Base-by-base conservation (phyloP, 2,113 vertebrate species). In the Prinia subflava region DNA sequence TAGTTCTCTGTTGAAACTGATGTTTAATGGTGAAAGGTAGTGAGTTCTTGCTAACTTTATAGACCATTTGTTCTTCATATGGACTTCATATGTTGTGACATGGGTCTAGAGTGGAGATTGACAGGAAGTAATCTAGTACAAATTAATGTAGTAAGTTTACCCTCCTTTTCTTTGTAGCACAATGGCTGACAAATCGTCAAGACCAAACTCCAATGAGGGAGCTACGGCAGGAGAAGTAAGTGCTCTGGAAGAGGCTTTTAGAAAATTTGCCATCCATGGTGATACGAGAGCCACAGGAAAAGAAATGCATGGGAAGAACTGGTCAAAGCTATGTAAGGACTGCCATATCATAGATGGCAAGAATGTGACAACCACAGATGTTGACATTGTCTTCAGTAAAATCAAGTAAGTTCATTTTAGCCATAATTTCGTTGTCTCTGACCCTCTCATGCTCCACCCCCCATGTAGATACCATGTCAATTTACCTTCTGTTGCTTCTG, bases 331-430 rank as follows among this genome's bases (percentile, higher is more conserved):
- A 74, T 99, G 99, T 96, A 98, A 98, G 92, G 99, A 99, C 97
- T 99, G 99, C 67, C 97, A 98, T 18, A 98, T 99, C 97, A 99
- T 99, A 16, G 99, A 99, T 11, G 98, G 99, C 63, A 99, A 98
- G 97, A 98, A 81, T 14, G 98, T 99, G 97, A 99, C 99, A 11
- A 97, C 99, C 95, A 99, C 99, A 3, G 99, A 99, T 37, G 99
- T 99, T 96, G 99, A 99, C 97, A 99, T 99, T 10, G 98, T 99
- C 96, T 99, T 99, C 98, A 99, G 98, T 97, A 99, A 99, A 98
- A 99, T 99, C 98, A 99, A 99, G 99, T 99, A 98, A 98, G 98
- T 94, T 84, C 8, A 27, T 63, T 78, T 89, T 25, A 84, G 73
- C 53, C 16, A 4, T 52, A 10, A 13, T 37, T 83, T 78, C 31